Percentiles rank a stretch among this genome's conserved stretches.
These are phyloP conservation scores for Callopanchax toddi DNA, from an alignment of 2,113 vertebrate species.

Conservation along the genomic window DNA sequence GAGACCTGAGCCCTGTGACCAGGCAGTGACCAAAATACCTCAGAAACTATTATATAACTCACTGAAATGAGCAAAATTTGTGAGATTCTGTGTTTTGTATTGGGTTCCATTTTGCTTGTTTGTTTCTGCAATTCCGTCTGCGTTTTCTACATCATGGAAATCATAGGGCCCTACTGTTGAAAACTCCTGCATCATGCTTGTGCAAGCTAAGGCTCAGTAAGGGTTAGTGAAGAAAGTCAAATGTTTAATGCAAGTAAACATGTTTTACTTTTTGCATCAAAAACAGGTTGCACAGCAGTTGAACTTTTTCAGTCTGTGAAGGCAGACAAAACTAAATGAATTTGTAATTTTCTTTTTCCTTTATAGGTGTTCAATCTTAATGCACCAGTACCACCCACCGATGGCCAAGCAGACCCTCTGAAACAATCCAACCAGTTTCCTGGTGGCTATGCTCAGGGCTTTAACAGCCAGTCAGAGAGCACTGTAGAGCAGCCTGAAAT, in stretches of 20 bases:
- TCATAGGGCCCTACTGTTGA: too few species aligned
- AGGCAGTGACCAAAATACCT: too few species aligned
- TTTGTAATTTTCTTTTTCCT: background rate
- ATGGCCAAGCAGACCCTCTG: slow-evolving; percentile 84
- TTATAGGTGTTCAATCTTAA: slow-evolving; percentile 97
- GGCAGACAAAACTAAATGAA: background rate
- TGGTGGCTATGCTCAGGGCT: slow-evolving; percentile 89
- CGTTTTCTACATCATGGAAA: too few species aligned
- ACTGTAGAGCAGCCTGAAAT: slow-evolving; percentile 91
- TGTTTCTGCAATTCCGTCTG: too few species aligned
- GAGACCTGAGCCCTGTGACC: too few species aligned
- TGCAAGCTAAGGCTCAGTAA: slow-evolving; percentile 4
- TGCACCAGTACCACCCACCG: slow-evolving; percentile 91
- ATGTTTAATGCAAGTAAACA: background rate
- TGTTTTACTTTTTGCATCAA: background rate
- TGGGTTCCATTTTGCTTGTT: too few species aligned
- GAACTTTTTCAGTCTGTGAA: background rate
- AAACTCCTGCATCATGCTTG: background rate
- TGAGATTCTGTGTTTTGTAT: too few species aligned
- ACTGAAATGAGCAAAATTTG: too few species aligned
- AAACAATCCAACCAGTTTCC: slow-evolving; percentile 93
- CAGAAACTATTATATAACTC: too few species aligned
- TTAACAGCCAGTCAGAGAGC: slow-evolving; percentile 86
- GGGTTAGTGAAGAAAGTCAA: background rate
- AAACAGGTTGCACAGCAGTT: background rate